Percentiles rank a stretch among this genome's conserved stretches.
These are phyloP conservation scores for Heterodera carotae DNA, from an alignment of 1,140 invertebrate genomes.

Conservation along the genomic window DNA sequence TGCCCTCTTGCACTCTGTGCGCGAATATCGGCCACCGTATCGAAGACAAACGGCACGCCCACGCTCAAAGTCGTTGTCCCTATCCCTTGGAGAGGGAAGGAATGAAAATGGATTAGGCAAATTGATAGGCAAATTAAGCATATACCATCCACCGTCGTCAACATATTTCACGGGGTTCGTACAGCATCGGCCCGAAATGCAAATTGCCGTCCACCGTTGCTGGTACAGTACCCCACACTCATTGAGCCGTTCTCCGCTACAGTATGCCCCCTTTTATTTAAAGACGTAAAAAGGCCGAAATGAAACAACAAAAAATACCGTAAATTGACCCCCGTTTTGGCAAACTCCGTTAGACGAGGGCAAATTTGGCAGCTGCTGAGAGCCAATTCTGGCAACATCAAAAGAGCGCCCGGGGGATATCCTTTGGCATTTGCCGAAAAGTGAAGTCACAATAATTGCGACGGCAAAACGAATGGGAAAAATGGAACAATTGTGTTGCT, in stretches of 20 bases:
- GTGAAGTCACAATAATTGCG: background rate
- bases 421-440: background rate
- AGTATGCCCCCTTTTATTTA: background rate
- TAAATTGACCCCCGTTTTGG: background rate
- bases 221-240: background rate
- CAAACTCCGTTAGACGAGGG: background rate
- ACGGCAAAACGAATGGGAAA: background rate
- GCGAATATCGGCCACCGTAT: background rate
- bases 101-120: background rate
- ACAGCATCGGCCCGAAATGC: background rate
- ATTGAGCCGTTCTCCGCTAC: background rate
- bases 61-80: background rate
- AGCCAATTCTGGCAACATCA: background rate
- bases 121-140: background rate
- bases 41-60: background rate
- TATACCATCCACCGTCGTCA: background rate
- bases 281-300: background rate
- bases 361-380: background rate
- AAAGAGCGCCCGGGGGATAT: background rate
- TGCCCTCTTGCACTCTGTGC: background rate
- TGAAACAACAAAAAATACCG: background rate
- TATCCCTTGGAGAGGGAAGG: background rate
- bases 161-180: background rate
- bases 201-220: background rate
- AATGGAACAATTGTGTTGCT: background rate